Percentiles rank a stretch among this genome's conserved stretches.
These are phyloP conservation scores for Prunella fulvescens DNA, from an alignment of 2,113 vertebrate species.

Conservation along the genomic window DNA sequence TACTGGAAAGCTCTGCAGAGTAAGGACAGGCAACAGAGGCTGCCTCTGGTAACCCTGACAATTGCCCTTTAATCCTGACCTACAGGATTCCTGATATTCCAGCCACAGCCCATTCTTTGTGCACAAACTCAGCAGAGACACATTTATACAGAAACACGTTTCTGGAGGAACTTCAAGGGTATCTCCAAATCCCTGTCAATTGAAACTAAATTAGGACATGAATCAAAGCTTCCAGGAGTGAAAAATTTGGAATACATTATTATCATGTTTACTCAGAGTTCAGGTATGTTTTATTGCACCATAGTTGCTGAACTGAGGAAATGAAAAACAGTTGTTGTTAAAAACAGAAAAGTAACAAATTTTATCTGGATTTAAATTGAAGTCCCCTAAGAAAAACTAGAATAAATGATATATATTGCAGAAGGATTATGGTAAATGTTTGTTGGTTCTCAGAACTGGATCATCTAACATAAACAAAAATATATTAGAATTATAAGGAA, in stretches of 20 bases:
- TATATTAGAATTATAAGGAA: not conserved
- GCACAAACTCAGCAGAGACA: not conserved
- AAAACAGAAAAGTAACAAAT: not conserved
- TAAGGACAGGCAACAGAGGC: not conserved
- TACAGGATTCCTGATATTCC: slow-evolving; percentile 63
- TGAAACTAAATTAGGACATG: not conserved
- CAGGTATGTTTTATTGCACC: not conserved
- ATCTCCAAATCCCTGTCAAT: not conserved
- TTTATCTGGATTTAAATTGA: not conserved
- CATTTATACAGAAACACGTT: not conserved
- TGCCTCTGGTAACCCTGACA: slow-evolving; percentile 50
- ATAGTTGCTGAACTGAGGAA: not conserved
- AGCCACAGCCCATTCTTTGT: slow-evolving; percentile 14
- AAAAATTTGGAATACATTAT: not conserved
- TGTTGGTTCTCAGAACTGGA: not conserved
- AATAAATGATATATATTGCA: not conserved
- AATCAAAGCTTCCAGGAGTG: not conserved
- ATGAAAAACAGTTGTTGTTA: not conserved
- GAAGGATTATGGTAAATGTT: not conserved
- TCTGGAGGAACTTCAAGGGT: not conserved
- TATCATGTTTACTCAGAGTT: not conserved
- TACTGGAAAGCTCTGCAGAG: not conserved
- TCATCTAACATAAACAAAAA: not conserved
- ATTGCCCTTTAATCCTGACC: slow-evolving; percentile 59
- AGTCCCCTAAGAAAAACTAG: not conserved